These are phyloP conservation scores for Allolobophora icterica DNA, from an alignment of 2,888 invertebrate species.

Conservation along the genomic window DNA sequence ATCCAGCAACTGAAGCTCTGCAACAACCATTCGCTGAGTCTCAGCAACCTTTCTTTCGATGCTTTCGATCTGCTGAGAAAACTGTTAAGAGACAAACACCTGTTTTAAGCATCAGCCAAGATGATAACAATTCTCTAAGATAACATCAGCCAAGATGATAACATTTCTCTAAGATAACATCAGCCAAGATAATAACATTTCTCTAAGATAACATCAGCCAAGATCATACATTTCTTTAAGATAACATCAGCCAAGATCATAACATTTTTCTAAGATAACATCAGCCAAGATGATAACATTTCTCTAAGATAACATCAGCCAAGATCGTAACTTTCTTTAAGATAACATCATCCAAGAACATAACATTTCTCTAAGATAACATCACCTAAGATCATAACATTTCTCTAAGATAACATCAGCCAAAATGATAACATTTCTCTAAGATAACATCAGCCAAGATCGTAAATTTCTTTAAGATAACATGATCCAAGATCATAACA, in stretches of 20 bases:
- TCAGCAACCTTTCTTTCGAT: neutral
- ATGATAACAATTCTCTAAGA: too few species aligned
- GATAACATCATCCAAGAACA: too few species aligned
- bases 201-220: neutral
- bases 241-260: neutral
- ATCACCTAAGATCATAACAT: too few species aligned
- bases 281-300: neutral
- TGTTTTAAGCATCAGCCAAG: neutral
- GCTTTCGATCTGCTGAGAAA: slow-evolving; percentile 13
- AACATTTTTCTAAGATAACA: neutral
- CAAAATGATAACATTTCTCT: neutral
- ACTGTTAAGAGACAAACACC: neutral
- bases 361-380: too few species aligned
- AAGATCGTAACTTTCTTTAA: neutral
- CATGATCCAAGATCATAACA: too few species aligned
- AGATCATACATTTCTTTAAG: neutral
- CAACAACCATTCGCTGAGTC: neutral
- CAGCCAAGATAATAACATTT: too few species aligned
- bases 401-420: neutral
- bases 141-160: neutral
- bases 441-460: too few species aligned
- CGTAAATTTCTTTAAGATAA: too few species aligned
- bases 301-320: neutral
- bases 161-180: too few species aligned
- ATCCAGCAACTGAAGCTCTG: slow-evolving; percentile 23